Percentiles rank a stretch among this genome's conserved stretches.
Evolutionary conservation across 2,797 vertebrate species (phyloP).

Genomic region (Emys orbicularis): DNA sequence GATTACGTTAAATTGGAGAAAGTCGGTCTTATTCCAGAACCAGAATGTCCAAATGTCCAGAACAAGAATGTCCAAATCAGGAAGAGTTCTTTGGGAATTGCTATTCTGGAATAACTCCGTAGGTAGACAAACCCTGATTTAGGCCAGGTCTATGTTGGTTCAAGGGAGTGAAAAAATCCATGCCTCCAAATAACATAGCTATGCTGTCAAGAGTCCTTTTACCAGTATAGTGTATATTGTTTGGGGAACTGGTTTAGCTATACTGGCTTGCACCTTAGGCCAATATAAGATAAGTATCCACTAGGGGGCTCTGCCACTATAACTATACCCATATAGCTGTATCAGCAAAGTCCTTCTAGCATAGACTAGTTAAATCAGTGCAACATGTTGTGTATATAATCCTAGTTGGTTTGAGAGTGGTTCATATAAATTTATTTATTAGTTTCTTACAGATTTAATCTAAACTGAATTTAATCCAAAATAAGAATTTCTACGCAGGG

Average conservation of each 20-base stretch:
- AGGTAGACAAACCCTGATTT: not conserved
- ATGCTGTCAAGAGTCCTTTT: not conserved
- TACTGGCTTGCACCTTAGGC: not conserved
- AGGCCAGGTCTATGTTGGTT: not conserved
- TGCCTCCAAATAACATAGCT: not conserved
- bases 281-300: not conserved
- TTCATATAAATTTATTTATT: not conserved
- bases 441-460: not conserved
- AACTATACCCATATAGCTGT: not conserved
- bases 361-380: not conserved
- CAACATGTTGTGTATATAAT: not conserved
- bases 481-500: not conserved
- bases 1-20: not conserved
- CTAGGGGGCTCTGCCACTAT: not conserved
- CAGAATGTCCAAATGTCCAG: not conserved
- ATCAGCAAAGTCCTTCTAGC: not conserved
- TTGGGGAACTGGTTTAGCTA: not conserved
- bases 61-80: not conserved
- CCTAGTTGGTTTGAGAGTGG: not conserved
- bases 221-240: not conserved
- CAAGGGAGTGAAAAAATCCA: not conserved
- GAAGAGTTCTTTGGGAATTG: not conserved
- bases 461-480: not conserved
- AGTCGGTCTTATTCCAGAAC: not conserved
- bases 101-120: not conserved